Base-by-base conservation (phyloP, 2,888 invertebrate species). In the Xiphydria camelus region DNA sequence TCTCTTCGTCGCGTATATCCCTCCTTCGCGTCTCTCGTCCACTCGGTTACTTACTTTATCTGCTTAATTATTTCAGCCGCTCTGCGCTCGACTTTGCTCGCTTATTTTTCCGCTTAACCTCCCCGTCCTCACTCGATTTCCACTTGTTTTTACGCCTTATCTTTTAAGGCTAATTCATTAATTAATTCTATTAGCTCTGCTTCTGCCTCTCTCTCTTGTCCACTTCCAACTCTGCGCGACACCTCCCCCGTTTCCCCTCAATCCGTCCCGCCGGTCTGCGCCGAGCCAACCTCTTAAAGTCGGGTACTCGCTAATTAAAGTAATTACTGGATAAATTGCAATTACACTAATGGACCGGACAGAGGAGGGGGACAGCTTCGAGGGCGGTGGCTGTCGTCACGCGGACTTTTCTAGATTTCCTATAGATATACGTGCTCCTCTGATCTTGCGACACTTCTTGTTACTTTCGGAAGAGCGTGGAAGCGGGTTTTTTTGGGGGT, bases 321-420 rank as follows among this genome's bases (percentile, higher is more conserved):
- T 73, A 74, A 74, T 74, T 73, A 71, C 71, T 70, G 70, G 73
- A 74, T 74, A 72, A 73, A 74, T 71, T 74, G 70, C 70, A 74
- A 74, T 74, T 68, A 71, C 66, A 66, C 68, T 74, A 74, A 74
- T 74, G 74, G 74, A 61, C 62, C 63, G 48, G 53, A 53, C 59
- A 53, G 48, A 47, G 42, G 7, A 19, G 15, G 34, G 29, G 12
- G 12, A 12, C 29, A 14, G 12, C 7, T 6, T 14, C 29, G 29
- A 29, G 12, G 14, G 14, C 14, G 34, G 15, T 10, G 34, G 12
- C 34, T 18, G 19, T 34, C 34, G 34, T 34, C 34, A 18, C 29
- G 19, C 12, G 10, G n/a, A n/a, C n/a, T n/a, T n/a, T n/a, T n/a
- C n/a, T n/a, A n/a, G n/a, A n/a, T n/a, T n/a, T n/a, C n/a, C n/a